These are phyloP conservation scores for Coregonus ussuriensis DNA, from an alignment of 2,797 vertebrate genomes.

Conservation along the genomic window DNA sequence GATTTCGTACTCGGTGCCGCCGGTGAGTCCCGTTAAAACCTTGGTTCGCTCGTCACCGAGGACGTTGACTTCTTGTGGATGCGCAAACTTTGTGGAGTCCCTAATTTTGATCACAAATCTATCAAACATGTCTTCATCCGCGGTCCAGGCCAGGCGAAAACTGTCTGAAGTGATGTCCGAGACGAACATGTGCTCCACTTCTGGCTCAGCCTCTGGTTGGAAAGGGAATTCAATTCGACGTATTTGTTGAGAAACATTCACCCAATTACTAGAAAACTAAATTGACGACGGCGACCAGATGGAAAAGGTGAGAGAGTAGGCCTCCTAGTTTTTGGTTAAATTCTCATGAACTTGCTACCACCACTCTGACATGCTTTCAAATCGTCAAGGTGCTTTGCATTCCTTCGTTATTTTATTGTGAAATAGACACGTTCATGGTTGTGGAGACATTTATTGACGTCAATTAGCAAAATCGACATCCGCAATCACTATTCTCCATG, in stretches of 20 bases:
- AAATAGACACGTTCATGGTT: conserved; percentile 22
- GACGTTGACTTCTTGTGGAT: conserved; percentile 81
- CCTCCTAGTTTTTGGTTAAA: background rate
- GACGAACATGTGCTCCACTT: conserved; percentile 94
- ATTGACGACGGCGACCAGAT: background rate
- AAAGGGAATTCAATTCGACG: conserved; percentile 41
- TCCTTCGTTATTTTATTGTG: conserved; percentile 7
- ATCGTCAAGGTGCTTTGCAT: background rate
- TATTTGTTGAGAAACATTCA: background rate
- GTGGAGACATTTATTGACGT: conserved; percentile 47
- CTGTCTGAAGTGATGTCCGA: conserved; percentile 85
- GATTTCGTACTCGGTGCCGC: conserved; percentile 91
- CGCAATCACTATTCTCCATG: background rate
- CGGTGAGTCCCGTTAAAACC: conserved; percentile 84
- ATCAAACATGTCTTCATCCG: conserved; percentile 90
- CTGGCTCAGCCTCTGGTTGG: conserved; percentile 90
- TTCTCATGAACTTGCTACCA: conserved; percentile 13
- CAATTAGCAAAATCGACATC: conserved; percentile 34
- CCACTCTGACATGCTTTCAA: conserved; percentile 59
- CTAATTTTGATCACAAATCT: conserved; percentile 94
- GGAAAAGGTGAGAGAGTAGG: background rate
- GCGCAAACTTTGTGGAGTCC: conserved; percentile 83
- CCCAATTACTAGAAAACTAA: background rate
- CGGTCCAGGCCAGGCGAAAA: conserved; percentile 92
- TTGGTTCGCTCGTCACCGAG: conserved; percentile 83